Percentiles rank a stretch among this genome's conserved stretches.
phyloP scores from a whole-genome alignment of 2,113 vertebrate species.

The Ageneiosus marmoratus region DNA sequence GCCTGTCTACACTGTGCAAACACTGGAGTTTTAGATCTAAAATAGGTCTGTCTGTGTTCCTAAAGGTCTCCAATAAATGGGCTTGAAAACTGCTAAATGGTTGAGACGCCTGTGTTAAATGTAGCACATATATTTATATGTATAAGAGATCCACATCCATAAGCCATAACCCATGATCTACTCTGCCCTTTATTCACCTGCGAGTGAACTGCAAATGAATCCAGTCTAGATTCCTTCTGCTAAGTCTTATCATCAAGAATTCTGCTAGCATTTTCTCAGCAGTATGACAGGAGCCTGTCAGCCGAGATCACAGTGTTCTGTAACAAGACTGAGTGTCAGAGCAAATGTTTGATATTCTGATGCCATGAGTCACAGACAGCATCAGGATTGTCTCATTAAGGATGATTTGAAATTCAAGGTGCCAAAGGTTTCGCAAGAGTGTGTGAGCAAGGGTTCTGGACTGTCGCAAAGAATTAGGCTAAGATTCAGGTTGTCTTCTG shows the following conservation, averaged over 20 bases:
- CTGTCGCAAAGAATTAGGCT: slow-evolving; percentile 7
- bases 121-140: too few species aligned
- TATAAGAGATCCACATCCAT: background rate
- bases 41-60: too few species aligned
- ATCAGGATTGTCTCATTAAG: slow-evolving; percentile 27
- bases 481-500: background rate
- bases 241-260: slow-evolving; percentile 6
- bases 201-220: background rate
- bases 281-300: slow-evolving; percentile 50
- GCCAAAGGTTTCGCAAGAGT: background rate
- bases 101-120: too few species aligned
- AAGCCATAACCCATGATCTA: background rate
- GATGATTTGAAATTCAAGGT: slow-evolving; percentile 13
- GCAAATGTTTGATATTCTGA: slow-evolving; percentile 64
- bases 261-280: slow-evolving; percentile 41
- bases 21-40: too few species aligned
- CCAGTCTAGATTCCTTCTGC: background rate
- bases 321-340: slow-evolving; percentile 43
- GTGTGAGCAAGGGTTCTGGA: background rate
- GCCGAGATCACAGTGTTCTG: slow-evolving; percentile 17
- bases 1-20: too few species aligned
- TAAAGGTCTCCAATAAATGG: too few species aligned
- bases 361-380: background rate
- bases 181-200: background rate
- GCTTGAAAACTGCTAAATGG: too few species aligned